phyloP scores from a whole-genome alignment of 2,797 vertebrate genomes.

The Galago senegalensis region DNA sequence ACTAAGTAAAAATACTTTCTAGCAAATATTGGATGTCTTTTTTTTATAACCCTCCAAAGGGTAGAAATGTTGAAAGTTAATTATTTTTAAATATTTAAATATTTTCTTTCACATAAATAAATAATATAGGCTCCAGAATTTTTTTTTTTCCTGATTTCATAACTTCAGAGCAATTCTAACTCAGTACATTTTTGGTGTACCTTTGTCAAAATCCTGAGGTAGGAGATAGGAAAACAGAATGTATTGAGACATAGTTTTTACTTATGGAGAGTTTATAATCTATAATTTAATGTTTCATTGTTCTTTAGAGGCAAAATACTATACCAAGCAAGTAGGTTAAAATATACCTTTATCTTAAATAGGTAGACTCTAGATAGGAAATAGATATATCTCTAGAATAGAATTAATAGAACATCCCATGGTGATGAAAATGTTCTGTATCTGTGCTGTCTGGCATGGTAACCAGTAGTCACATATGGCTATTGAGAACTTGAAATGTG shows the following conservation, averaged over 20 bases:
- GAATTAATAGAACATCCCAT: neutral
- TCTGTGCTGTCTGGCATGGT: neutral
- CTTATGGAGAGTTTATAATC: neutral
- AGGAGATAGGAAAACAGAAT: neutral
- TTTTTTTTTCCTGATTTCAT: slow-evolving; percentile 34
- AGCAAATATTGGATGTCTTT: slow-evolving; percentile 44
- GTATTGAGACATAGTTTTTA: neutral
- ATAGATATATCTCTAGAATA: neutral
- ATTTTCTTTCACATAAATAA: slow-evolving; percentile 56
- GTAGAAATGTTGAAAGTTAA: slow-evolving; percentile 48
- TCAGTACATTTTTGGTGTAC: neutral
- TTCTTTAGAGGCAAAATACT: neutral
- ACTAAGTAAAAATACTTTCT: slow-evolving; percentile 1
- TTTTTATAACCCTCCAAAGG: slow-evolving; percentile 21
- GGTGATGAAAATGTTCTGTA: neutral
- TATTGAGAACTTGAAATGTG: neutral
- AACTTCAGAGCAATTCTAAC: neutral
- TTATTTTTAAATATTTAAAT: slow-evolving; percentile 64
- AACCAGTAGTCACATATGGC: neutral
- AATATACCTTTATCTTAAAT: neutral
- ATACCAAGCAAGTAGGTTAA: neutral
- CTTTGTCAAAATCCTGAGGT: neutral
- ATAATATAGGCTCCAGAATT: neutral
- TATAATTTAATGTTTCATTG: neutral
- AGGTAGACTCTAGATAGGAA: neutral